These are phyloP conservation scores for Anguilla megastoma DNA, from an alignment of 2,797 vertebrate genomes.

Conservation along the genomic window DNA sequence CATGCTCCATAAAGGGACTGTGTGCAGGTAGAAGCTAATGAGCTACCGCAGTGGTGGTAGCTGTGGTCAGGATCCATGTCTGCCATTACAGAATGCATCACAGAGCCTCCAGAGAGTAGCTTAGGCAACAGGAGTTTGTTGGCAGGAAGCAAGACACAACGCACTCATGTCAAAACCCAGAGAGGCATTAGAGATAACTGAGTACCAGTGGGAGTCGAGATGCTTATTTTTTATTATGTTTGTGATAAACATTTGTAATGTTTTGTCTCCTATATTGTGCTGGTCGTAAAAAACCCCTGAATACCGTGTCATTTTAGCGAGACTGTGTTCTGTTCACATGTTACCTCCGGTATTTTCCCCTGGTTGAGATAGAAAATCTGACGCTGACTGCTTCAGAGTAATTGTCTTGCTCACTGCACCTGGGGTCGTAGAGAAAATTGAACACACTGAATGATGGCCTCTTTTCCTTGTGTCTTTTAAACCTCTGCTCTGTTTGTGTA, in stretches of 20 bases:
- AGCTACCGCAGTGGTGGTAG: neutral
- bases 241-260: neutral
- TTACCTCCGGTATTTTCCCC: neutral
- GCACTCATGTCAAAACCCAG: neutral
- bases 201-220: neutral
- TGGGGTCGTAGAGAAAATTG: neutral
- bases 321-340: neutral
- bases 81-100: neutral
- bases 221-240: neutral
- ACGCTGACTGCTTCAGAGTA: neutral
- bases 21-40: neutral
- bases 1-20: constrained; percentile 8
- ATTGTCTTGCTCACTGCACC: neutral
- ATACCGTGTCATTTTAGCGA: neutral
- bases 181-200: neutral
- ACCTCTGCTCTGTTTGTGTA: neutral
- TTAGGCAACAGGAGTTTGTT: neutral
- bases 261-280: neutral
- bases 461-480: neutral
- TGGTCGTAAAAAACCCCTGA: neutral
- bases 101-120: neutral
- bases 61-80: neutral
- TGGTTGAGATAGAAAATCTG: neutral
- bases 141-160: neutral
- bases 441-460: neutral